Evolutionary conservation across 2,888 invertebrate genomes (phyloP).

Genomic region (Heliconius sara): DNA sequence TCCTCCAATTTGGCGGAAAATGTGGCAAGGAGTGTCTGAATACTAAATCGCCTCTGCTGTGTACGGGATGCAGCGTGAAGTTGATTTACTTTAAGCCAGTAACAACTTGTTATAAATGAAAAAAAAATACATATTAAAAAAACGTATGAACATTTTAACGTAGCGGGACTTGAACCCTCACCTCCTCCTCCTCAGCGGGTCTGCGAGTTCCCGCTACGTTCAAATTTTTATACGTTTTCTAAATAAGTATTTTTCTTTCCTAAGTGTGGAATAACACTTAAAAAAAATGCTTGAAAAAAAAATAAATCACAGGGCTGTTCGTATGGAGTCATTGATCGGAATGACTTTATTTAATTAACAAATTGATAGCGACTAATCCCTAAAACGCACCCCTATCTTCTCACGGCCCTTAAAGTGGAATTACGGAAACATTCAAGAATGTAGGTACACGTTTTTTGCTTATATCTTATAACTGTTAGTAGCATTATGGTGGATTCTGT

Average conservation of each 20-base stretch:
- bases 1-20: background rate
- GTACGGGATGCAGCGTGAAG: background rate
- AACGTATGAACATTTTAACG: too few species aligned
- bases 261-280: too few species aligned
- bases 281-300: too few species aligned
- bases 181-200: too few species aligned
- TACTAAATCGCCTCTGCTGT: background rate
- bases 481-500: conserved; percentile 25
- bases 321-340: background rate
- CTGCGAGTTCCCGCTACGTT: too few species aligned
- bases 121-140: too few species aligned
- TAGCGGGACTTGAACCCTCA: too few species aligned
- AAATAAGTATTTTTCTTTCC: too few species aligned
- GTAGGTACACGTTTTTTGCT: conserved; percentile 19
- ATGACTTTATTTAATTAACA: background rate
- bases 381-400: conserved; percentile 8
- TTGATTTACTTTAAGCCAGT: too few species aligned
- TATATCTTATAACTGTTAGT: conserved; percentile 31
- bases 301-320: background rate
- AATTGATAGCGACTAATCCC: background rate
- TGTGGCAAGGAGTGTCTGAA: background rate
- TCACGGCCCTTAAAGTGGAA: background rate
- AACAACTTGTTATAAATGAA: too few species aligned
- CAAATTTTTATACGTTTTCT: too few species aligned
- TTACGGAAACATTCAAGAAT: conserved; percentile 17